Evolutionary conservation across 1,140 invertebrate genomes (phyloP), one percentile per base, ranked within the genome.

Genomic region (Oncopeltus fasciatus): DNA sequence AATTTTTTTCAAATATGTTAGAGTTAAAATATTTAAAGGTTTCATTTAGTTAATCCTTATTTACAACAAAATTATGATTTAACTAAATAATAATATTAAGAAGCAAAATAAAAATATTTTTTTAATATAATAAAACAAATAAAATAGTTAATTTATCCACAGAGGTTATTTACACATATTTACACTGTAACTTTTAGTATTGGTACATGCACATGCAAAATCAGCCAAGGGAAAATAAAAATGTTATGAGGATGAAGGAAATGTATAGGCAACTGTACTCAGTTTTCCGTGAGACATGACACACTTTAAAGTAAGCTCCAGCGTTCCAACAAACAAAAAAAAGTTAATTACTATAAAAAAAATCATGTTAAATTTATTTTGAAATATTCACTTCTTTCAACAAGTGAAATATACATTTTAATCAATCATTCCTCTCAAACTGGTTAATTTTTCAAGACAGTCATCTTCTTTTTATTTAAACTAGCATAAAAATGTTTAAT

Each of bases 211-310:
- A 43, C 31, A 59, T 43, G 38, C 57, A 59, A 59, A 53, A 33
- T 33, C 31, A 59, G 57, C 57, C 56, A 53, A 38, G n/a, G n/a
- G n/a, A 58, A 63, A 46, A 61, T n/a, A 58, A 57, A 63, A 63
- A 16, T 43, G 59, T 53, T 20, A 53, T 16, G 49, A 24, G 20
- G 26, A 53, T 24, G 20, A 18, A 53, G 24, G 49, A 53, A 24
- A 53, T 24, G 24, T 24, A 24, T 53, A 53, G 18, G 26, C 20
- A 53, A 53, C 20, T 53, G 49, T 53, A 53, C 20, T 26, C 49
- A 53, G 49, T 24, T 16, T 14, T 21, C 24, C 21, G 49, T 53
- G 49, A 53, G 20, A 24, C 26, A 24, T 2, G 24, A 27, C 20
- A 59, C 38, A 43, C 46, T 61, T 61, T 38, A 43, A 24, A 21